phyloP scores from a whole-genome alignment of 2,888 invertebrate species.

The Drosophila suboccidentalis region DNA sequence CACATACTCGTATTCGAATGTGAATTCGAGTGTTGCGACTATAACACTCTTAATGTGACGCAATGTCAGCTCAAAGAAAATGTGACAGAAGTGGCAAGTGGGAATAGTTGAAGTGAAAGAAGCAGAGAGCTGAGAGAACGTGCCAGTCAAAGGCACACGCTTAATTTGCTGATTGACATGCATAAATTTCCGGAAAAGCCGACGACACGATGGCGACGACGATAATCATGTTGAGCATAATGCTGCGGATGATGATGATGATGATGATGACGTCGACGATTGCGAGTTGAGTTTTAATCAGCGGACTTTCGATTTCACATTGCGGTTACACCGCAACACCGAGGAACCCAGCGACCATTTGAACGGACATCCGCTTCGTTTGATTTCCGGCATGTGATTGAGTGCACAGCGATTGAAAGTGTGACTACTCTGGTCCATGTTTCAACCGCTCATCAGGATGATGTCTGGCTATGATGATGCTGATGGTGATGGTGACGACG shows the following conservation, averaged over 20 bases:
- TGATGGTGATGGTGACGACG: slow-evolving; percentile 15
- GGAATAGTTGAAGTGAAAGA: background rate
- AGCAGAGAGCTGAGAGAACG: slow-evolving; percentile 24
- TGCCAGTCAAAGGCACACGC: slow-evolving; percentile 56
- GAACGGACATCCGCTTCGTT: slow-evolving; percentile 77
- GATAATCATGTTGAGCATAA: slow-evolving; percentile 18
- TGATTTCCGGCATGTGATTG: slow-evolving; percentile 81
- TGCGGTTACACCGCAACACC: slow-evolving; percentile 60
- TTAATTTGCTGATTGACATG: slow-evolving; percentile 76
- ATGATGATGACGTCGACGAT: slow-evolving; percentile 19
- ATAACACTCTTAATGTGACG: slow-evolving; percentile 55
- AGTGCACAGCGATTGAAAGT: slow-evolving; percentile 68
- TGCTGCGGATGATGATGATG: slow-evolving; percentile 6
- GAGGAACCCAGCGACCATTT: slow-evolving; percentile 59
- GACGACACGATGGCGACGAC: slow-evolving; percentile 55
- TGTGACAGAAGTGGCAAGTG: slow-evolving; percentile 1
- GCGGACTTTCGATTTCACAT: slow-evolving; percentile 78
- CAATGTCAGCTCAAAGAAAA: slow-evolving; percentile 32
- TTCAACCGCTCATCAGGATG: slow-evolving; percentile 19
- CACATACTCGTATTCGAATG: slow-evolving; percentile 16
- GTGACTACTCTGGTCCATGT: slow-evolving; percentile 29
- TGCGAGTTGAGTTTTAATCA: slow-evolving; percentile 73
- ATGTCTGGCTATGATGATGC: slow-evolving; percentile 19
- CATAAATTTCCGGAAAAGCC: slow-evolving; percentile 75
- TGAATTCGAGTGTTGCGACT: slow-evolving; percentile 9